These are phyloP conservation scores for Sakesphorus luctuosus DNA, from an alignment of 2,113 vertebrate species.

Conservation along the genomic window DNA sequence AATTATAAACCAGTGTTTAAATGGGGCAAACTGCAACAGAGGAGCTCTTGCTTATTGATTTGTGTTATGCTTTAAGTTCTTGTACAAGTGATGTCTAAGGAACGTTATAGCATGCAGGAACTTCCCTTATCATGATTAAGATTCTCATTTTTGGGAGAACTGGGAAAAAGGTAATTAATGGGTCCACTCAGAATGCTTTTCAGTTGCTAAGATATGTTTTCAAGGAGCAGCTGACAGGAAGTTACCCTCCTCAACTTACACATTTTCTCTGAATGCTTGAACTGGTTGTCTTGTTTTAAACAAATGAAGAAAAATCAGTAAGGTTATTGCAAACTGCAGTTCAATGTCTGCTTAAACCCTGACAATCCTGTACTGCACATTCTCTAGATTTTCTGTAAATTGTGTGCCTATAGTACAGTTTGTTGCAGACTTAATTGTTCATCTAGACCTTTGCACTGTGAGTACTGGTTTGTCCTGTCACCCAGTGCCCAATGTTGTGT, in stretches of 20 bases:
- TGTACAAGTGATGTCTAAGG: background rate
- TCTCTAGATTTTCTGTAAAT: background rate
- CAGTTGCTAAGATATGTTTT: background rate
- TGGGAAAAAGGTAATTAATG: background rate
- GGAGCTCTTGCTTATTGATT: background rate
- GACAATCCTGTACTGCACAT: background rate
- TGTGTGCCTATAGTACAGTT: background rate
- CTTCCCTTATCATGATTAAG: background rate
- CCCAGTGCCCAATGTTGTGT: background rate
- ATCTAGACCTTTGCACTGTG: background rate
- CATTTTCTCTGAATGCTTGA: background rate
- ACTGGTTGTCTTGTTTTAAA: background rate
- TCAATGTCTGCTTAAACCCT: background rate
- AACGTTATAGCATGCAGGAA: background rate
- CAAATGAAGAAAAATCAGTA: background rate
- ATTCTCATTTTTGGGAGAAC: background rate
- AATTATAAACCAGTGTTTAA: background rate
- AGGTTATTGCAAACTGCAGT: background rate
- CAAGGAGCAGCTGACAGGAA: background rate
- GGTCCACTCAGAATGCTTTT: background rate
- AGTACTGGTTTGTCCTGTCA: background rate
- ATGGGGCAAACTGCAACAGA: background rate
- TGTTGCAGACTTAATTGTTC: background rate
- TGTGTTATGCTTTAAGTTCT: background rate
- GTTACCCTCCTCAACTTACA: fast-evolving